A percentile compares a stretch with the other conserved stretches of the same genome.
Conservation (phyloP, 1,140 invertebrate genomes). For the Piezodorus guildinii region DNA sequence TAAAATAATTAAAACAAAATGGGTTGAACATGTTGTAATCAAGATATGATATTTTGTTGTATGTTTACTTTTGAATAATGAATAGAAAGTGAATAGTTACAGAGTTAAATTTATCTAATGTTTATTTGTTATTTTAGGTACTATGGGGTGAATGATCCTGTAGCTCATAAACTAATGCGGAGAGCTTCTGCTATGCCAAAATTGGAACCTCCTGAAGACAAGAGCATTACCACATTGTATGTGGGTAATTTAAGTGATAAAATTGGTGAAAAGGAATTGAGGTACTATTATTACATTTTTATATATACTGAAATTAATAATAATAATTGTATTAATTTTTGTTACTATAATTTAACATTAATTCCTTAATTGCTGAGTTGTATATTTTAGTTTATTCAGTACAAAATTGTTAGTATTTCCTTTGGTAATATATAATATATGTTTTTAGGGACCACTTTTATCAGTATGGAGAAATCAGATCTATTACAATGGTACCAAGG, state of each 20-base stretch:
- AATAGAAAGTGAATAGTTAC: too few species aligned
- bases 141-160: constrained; percentile 97
- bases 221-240: constrained; percentile 91
- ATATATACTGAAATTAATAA: too few species aligned
- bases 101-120: background rate
- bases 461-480: constrained; percentile 97
- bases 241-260: constrained; percentile 84
- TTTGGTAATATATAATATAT: background rate
- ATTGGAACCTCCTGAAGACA: constrained; percentile 89
- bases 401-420: too few species aligned
- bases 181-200: constrained; percentile 88
- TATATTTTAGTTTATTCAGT: too few species aligned
- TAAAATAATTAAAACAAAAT: too few species aligned
- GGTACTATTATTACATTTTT: constrained; percentile 35
- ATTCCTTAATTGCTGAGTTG: too few species aligned
- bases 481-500: constrained; percentile 77
- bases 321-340: too few species aligned
- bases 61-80: too few species aligned
- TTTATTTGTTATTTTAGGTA: constrained; percentile 43
- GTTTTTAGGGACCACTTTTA: constrained; percentile 77
- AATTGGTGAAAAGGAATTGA: constrained; percentile 80
- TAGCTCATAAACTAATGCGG: constrained; percentile 93
- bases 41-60: too few species aligned
- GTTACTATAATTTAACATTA: too few species aligned
- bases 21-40: too few species aligned